These are phyloP conservation scores for Cheilosia urbana DNA, from an alignment of 2,888 invertebrate genomes.

Conservation along the genomic window DNA sequence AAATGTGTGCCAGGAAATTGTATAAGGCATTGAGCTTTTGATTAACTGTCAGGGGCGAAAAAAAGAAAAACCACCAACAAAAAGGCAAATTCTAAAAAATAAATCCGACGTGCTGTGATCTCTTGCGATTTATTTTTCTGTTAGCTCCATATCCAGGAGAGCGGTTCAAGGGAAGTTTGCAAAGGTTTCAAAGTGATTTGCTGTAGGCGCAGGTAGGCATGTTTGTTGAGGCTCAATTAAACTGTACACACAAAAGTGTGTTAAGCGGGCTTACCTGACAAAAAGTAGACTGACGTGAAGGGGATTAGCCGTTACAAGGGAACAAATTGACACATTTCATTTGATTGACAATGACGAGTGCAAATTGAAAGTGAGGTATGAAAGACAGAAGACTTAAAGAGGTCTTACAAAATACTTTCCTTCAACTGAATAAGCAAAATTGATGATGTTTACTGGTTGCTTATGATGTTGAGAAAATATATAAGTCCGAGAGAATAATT, in stretches of 20 bases:
- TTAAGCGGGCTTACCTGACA: slow-evolving; percentile 7
- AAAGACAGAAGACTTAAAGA: no score
- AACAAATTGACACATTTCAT: slow-evolving; percentile 4
- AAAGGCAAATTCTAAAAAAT: not conserved
- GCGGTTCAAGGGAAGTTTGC: slow-evolving; percentile 38
- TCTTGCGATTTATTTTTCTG: slow-evolving; percentile 2
- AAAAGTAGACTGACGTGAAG: slow-evolving; percentile 32
- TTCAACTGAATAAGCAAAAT: no score
- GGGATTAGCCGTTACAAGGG: slow-evolving; percentile 27
- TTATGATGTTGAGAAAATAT: no score
- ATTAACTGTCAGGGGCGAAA: slow-evolving; percentile 36
- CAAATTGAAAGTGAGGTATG: no score
- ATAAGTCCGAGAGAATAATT: no score
- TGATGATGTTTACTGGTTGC: no score
- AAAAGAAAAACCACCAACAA: no score
- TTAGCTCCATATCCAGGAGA: not conserved
- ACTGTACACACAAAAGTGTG: slow-evolving; percentile 4
- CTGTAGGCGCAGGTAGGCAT: no score
- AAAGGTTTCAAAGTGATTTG: not conserved
- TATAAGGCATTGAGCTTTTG: slow-evolving; percentile 43
- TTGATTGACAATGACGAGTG: no score
- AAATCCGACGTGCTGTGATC: slow-evolving; percentile 21
- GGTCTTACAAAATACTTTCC: no score
- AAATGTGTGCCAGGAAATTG: slow-evolving; percentile 37
- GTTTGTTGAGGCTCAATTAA: slow-evolving; percentile 22